phyloP scores from a whole-genome alignment of 2,888 invertebrate genomes.

The Priocnemis perturbator region DNA sequence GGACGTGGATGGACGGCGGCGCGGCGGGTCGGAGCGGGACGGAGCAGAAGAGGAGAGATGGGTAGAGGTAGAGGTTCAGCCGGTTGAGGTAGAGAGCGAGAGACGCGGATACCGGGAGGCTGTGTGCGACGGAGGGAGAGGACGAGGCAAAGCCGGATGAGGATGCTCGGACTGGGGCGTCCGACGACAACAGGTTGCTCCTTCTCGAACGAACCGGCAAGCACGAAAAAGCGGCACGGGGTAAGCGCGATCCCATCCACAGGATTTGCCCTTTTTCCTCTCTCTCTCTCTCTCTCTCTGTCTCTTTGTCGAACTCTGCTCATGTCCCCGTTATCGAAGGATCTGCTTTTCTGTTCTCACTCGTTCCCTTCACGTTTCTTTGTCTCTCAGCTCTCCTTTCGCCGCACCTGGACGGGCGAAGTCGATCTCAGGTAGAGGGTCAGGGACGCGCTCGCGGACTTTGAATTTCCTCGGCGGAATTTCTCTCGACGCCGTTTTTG shows the following conservation, averaged over 20 bases:
- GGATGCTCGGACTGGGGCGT: conserved; percentile 39
- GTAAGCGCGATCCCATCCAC: too few relatives aligned
- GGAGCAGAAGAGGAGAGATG: conserved; percentile 11
- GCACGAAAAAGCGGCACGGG: too few relatives aligned
- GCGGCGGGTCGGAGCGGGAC: background rate
- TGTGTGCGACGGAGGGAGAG: background rate
- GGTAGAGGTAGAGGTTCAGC: background rate
- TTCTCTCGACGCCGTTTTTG: background rate
- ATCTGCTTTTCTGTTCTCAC: background rate
- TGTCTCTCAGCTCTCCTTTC: background rate
- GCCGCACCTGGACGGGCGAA: conserved; percentile 27
- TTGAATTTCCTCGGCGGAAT: background rate
- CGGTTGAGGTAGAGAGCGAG: conserved; percentile 6
- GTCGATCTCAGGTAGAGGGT: conserved; percentile 46
- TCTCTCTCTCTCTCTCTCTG: too few relatives aligned
- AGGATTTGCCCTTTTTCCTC: too few relatives aligned
- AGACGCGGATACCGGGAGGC: background rate
- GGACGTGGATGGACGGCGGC: conserved; percentile 5
- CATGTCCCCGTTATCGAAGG: background rate
- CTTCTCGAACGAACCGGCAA: background rate
- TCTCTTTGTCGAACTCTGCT: too few relatives aligned
- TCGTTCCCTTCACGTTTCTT: background rate
- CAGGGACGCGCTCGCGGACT: conserved; percentile 43
- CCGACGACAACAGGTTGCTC: conserved; percentile 47
- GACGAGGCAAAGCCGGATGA: background rate